These are phyloP conservation scores for Vulpes vulpes DNA, from an alignment of 2,113 vertebrate genomes.

Conservation along the genomic window DNA sequence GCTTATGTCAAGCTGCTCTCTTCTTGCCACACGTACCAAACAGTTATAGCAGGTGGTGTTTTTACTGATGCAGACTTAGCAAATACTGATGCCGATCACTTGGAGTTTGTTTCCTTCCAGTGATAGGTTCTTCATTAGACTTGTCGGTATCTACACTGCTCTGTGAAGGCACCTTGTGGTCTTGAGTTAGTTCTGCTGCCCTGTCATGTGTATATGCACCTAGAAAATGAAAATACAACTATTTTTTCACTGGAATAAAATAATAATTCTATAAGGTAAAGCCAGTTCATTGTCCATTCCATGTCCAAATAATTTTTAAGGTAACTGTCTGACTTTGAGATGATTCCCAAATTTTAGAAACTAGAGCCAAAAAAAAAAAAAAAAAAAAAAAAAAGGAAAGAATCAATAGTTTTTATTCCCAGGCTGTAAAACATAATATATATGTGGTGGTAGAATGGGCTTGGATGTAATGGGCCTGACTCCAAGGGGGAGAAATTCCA, in stretches of 20 bases:
- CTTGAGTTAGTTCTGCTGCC: neutral
- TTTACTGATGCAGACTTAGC: neutral
- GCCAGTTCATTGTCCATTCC: neutral
- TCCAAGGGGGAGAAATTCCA: slow-evolving; percentile 20
- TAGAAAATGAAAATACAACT: slow-evolving; percentile 41
- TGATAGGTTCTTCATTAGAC: neutral
- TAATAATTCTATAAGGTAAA: neutral
- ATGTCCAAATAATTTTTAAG: slow-evolving; percentile 23
- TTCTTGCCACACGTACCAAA: neutral
- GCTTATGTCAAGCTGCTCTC: neutral
- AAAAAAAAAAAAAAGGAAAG: neutral
- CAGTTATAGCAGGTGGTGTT: neutral
- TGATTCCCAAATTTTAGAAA: slow-evolving; percentile 50
- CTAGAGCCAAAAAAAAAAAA: neutral
- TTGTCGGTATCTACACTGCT: neutral
- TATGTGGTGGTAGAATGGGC: slow-evolving; percentile 65
- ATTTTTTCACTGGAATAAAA: slow-evolving; percentile 38
- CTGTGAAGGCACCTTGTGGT: neutral
- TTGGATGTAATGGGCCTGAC: slow-evolving; percentile 4
- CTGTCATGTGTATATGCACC: neutral
- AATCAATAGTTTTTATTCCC: slow-evolving; percentile 41
- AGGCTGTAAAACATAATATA: slow-evolving; percentile 68
- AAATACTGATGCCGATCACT: neutral
- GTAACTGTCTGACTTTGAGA: slow-evolving; percentile 35
- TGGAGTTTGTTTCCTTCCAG: neutral